These are phyloP conservation scores for Amniataba percoides DNA, from an alignment of 2,797 vertebrate genomes.

Conservation along the genomic window DNA sequence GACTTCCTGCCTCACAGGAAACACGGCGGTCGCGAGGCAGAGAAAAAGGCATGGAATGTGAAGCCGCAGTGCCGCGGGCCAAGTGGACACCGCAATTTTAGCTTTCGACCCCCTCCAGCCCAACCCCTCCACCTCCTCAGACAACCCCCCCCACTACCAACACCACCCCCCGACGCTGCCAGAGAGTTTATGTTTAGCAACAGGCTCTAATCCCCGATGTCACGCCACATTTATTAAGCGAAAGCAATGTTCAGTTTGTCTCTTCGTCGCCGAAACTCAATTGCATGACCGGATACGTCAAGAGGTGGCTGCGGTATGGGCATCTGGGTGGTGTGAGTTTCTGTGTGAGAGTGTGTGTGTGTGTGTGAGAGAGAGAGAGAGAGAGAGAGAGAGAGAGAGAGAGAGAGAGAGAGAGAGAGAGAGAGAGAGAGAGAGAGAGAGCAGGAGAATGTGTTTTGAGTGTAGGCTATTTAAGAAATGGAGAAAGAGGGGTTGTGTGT, in stretches of 20 bases:
- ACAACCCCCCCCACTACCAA: fast-evolving
- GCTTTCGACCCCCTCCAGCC: slow-evolving; percentile 8
- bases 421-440: too few species aligned
- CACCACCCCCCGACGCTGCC: neutral
- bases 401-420: too few species aligned
- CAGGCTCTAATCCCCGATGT: slow-evolving; percentile 54
- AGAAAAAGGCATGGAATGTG: slow-evolving; percentile 82
- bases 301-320: slow-evolving; percentile 43
- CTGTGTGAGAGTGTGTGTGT: slow-evolving; percentile 17
- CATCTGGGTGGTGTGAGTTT: slow-evolving; percentile 34
- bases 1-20: slow-evolving; percentile 88
- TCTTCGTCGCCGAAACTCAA: slow-evolving; percentile 53
- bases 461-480: slow-evolving; percentile 49
- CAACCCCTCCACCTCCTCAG: neutral
- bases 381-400: too few species aligned
- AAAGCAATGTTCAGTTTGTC: slow-evolving; percentile 45
- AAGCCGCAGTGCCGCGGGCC: slow-evolving; percentile 61
- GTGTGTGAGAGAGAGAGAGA: too few species aligned
- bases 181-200: slow-evolving; percentile 60
- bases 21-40: slow-evolving; percentile 75
- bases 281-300: slow-evolving; percentile 45
- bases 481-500: slow-evolving; percentile 69
- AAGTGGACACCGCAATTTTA: slow-evolving; percentile 64
- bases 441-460: slow-evolving; percentile 34
- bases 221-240: slow-evolving; percentile 50